phyloP scores from a whole-genome alignment of 92 coral and sea anemone genomes.

The Porites evermanni region DNA sequence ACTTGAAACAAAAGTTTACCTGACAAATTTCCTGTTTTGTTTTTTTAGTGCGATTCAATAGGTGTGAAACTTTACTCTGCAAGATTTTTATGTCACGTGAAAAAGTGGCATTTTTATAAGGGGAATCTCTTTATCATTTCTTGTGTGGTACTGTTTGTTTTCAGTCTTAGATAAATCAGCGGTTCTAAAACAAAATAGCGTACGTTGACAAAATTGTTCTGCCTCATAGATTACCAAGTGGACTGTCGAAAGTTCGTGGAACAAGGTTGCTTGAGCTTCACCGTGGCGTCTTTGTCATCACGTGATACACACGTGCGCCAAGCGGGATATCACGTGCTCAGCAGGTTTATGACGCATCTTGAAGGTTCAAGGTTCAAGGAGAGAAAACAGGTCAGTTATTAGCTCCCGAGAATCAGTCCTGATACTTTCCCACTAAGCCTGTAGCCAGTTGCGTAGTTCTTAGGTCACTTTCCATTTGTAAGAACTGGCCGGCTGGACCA shows the following conservation, averaged over 20 bases:
- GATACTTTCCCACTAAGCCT: too few relatives aligned
- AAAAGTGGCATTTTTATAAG: too few relatives aligned
- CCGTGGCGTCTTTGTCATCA: constrained; percentile 87
- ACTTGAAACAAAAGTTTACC: too few relatives aligned
- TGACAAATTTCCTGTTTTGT: too few relatives aligned
- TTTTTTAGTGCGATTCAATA: too few relatives aligned
- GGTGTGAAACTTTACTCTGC: too few relatives aligned
- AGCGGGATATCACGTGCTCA: constrained; percentile 92
- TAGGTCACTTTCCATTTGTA: background rate
- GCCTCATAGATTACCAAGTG: constrained; percentile 76
- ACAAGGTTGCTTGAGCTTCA: constrained; percentile 81
- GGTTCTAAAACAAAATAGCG: background rate
- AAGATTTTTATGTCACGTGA: too few relatives aligned
- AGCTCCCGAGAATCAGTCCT: too few relatives aligned
- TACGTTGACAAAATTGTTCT: background rate
- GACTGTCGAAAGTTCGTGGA: constrained; percentile 92
- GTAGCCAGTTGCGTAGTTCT: too few relatives aligned
- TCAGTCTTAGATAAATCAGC: background rate
- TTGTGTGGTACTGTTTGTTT: background rate
- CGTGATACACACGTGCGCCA: constrained; percentile 87
- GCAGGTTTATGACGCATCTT: constrained; percentile 79
- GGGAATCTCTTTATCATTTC: too few relatives aligned
- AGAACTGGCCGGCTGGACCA: too few relatives aligned
- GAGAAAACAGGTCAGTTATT: constrained; percentile 76
- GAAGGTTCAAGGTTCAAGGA: constrained; percentile 84